These are phyloP conservation scores for Oscheius sp. DNA, from an alignment of 2,888 invertebrate species.

Conservation along the genomic window DNA sequence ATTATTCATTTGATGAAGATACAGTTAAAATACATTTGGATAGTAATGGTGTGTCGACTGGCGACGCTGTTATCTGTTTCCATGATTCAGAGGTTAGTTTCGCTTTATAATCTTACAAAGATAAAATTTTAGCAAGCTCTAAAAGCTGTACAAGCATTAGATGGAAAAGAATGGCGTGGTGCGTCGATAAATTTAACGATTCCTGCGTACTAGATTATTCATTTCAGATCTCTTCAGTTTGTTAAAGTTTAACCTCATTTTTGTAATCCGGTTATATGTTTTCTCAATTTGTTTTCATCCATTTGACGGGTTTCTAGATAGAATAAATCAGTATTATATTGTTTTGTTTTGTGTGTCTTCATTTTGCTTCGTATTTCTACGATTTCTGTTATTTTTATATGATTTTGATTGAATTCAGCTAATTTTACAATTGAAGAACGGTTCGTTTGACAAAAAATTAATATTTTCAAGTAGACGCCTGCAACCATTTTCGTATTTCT, in stretches of 20 bases:
- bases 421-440: no score
- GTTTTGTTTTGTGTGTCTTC: background rate
- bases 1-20: constrained; percentile 45
- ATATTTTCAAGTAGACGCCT: background rate
- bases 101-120: background rate
- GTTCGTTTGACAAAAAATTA: background rate
- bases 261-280: background rate
- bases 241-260: background rate
- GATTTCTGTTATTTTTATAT: no score
- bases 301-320: background rate
- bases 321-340: background rate
- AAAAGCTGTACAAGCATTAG: background rate
- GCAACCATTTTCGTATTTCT: background rate
- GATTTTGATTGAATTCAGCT: no score
- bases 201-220: background rate
- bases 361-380: background rate
- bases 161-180: background rate
- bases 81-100: constrained; percentile 15
- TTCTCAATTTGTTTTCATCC: background rate
- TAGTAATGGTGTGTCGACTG: constrained; percentile 48
- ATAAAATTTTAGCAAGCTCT: background rate
- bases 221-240: background rate
- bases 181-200: background rate
- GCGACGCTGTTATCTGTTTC: constrained; percentile 41
- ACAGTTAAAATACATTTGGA: constrained; percentile 51